phyloP scores from a whole-genome alignment of 2,888 invertebrate species.

The Dryobotodes eremita region DNA sequence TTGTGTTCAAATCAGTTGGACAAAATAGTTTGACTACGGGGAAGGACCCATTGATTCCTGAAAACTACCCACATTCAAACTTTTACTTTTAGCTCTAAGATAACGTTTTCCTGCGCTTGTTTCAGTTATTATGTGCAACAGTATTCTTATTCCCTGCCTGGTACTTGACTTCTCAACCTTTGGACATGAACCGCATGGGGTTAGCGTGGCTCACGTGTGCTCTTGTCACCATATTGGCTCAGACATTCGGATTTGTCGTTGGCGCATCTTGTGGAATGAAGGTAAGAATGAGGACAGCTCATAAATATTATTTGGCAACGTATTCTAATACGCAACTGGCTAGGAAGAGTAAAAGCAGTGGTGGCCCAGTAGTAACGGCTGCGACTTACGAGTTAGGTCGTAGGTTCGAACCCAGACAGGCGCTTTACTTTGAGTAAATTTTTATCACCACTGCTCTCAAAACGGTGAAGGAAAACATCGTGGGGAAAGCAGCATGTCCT shows the following conservation, averaged over 20 bases:
- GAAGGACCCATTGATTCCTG: background rate
- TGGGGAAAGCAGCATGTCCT: background rate
- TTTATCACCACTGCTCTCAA: background rate
- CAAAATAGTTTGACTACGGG: no score
- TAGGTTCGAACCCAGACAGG: background rate
- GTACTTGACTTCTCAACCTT: constrained; percentile 94
- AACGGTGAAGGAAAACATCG: background rate
- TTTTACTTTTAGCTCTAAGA: background rate
- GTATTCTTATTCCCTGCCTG: constrained; percentile 94
- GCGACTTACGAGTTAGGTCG: background rate
- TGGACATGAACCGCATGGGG: constrained; percentile 91
- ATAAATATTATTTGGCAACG: background rate
- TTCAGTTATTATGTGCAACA: constrained; percentile 93
- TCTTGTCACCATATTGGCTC: constrained; percentile 93
- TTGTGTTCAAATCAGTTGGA: background rate
- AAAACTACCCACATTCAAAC: constrained; percentile 2
- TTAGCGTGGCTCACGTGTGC: constrained; percentile 93
- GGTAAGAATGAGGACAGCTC: constrained; percentile 77
- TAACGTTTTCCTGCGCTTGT: constrained; percentile 50
- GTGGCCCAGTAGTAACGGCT: background rate
- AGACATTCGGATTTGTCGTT: constrained; percentile 94
- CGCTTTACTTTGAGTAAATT: background rate
- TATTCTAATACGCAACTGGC: background rate
- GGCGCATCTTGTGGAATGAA: constrained; percentile 93
- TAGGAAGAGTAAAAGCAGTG: no score